Base-by-base conservation (phyloP, 2,113 vertebrate genomes). In the Anhinga anhinga region DNA sequence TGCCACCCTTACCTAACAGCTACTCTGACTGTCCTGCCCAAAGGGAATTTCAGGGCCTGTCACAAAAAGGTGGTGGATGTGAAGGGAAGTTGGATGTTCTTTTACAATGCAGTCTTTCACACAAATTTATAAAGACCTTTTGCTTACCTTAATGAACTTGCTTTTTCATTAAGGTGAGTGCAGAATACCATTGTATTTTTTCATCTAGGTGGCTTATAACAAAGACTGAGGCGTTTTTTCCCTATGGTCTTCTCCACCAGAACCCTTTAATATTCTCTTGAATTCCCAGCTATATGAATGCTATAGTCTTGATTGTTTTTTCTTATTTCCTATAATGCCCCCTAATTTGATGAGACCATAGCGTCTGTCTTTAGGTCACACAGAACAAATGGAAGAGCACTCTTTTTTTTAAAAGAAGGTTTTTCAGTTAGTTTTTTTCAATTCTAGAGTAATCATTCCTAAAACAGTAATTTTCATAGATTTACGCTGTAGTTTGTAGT, bases 351-450 rank as follows among this genome's bases (percentile, higher is more conserved):
- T 42, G 62, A 85, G 15, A 21, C 30, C 16, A 50, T 44, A 36
- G 18, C 47, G 7, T 56, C 55, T 87, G 73, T 95, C 93, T 91
- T 96, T 96, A 95, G 96, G 42, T 95, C 53, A 95, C 96, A 96
- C 96, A 97, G 97, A 96, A 97, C 50, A 95, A 95, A 72, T 50
- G 6, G 45, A 47, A 61, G 71, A 81, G 21, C 26, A 34, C 19
- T 27, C 62, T 11, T 18, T 45, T 45, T 45, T 45, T 45, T 45
- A 17, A 45, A 36, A 63, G 18, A 65, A 36, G 10, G 2, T 23
- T 71, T 95, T 94, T 56, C 49, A 67, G 20, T 55, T 22, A 36
- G 8, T 18, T 59, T 30, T 50, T 83, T 44, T 53, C 4, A 63
- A 15, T 62, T 71, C n/a, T 59, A 29, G 58, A 73, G 25, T 61